A percentile compares a stretch with the other conserved stretches of the same genome.
Evolutionary conservation across 2,113 vertebrate species (phyloP).

Genomic region (Cyphomyrus discorhynchus): DNA sequence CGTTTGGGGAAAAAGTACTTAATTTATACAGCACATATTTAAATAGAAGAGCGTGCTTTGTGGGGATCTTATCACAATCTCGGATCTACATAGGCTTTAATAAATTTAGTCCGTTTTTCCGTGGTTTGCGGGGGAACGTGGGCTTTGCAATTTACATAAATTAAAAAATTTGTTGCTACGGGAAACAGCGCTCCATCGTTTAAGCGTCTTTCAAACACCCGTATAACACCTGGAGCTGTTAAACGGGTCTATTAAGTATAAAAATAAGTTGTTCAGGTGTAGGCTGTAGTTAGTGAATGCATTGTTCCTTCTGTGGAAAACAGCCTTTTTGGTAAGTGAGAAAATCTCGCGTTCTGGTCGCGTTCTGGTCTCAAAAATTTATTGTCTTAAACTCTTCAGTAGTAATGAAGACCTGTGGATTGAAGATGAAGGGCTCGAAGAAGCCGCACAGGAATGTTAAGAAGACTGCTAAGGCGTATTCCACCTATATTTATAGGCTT

Average conservation of each 20-base stretch:
- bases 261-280: neutral
- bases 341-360: neutral
- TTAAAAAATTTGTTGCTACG: neutral
- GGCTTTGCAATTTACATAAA: slow-evolving; percentile 1
- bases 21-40: neutral
- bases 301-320: neutral
- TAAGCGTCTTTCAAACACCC: neutral
- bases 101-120: neutral
- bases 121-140: neutral
- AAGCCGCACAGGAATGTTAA: slow-evolving; percentile 11
- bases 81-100: neutral
- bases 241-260: neutral
- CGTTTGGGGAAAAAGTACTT: neutral
- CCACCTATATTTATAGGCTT: slow-evolving; percentile 39
- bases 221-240: neutral
- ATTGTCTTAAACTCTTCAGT: neutral
- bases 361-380: neutral
- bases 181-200: neutral
- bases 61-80: neutral
- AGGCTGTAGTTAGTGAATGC: neutral
- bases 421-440: neutral
- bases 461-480: slow-evolving; percentile 23
- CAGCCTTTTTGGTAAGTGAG: neutral
- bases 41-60: neutral
- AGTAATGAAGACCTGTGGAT: slow-evolving; percentile 41